These are phyloP conservation scores for Hydrotaea cyrtoneurina DNA, from an alignment of 2,888 invertebrate genomes.

Conservation along the genomic window DNA sequence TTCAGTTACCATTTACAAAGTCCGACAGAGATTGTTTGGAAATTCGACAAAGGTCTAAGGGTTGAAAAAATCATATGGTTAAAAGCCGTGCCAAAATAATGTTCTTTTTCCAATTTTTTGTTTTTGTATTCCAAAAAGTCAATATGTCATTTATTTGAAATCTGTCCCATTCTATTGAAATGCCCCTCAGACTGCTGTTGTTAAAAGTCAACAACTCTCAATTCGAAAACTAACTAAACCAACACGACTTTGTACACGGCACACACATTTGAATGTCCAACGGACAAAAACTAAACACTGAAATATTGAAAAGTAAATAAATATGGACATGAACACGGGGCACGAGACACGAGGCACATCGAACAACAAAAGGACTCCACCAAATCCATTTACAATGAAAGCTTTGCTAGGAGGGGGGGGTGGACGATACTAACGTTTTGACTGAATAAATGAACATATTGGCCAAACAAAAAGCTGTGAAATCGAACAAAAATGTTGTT, in stretches of 20 bases:
- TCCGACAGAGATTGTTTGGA: no score
- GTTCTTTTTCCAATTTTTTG: background rate
- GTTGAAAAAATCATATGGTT: no score
- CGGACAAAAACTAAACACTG: background rate
- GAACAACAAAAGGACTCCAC: background rate
- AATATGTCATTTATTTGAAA: conserved; percentile 26
- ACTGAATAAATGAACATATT: conserved; percentile 18
- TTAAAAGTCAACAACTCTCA: conserved; percentile 37
- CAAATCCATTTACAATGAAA: background rate
- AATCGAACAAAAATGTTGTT: conserved; percentile 37
- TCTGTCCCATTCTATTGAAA: background rate
- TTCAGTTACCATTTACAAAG: no score
- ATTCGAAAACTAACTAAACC: conserved; percentile 9
- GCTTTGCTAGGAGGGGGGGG: background rate
- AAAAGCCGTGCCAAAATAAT: no score
- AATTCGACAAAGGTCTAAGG: no score
- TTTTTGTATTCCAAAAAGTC: background rate
- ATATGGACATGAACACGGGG: background rate
- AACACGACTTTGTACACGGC: background rate
- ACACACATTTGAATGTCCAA: background rate
- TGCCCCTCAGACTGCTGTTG: background rate
- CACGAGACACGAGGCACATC: background rate
- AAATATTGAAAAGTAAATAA: conserved; percentile 36
- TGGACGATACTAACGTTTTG: background rate
- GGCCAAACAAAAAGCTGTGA: conserved; percentile 48